These are phyloP conservation scores for Gavia stellata DNA, from an alignment of 2,113 vertebrate genomes.

Conservation along the genomic window DNA sequence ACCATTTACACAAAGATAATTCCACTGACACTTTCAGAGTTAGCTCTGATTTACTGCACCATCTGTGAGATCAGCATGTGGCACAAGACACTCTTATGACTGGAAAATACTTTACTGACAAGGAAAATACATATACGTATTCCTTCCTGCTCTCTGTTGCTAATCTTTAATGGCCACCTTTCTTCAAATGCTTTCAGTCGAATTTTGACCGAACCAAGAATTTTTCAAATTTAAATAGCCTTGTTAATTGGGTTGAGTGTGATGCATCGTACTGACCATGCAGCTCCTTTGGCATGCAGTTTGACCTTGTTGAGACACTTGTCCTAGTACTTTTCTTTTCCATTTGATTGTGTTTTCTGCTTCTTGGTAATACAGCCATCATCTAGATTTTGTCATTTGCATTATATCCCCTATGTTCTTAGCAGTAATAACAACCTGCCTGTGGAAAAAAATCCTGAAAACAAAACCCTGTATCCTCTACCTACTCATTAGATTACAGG, in stretches of 20 bases:
- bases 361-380: background rate
- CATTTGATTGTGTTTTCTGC: background rate
- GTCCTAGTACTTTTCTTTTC: background rate
- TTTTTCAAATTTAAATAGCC: background rate
- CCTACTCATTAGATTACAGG: background rate
- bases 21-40: slow-evolving; percentile 22
- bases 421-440: background rate
- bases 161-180: background rate
- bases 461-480: background rate
- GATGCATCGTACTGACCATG: background rate
- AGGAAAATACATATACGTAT: background rate
- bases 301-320: background rate
- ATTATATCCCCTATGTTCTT: background rate
- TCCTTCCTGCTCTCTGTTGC: background rate
- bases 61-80: slow-evolving; percentile 27
- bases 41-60: slow-evolving; percentile 47
- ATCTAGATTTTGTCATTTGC: slow-evolving; percentile 1
- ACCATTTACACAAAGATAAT: slow-evolving; percentile 27
- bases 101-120: slow-evolving; percentile 41
- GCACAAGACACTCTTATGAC: slow-evolving; percentile 31
- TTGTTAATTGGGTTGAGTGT: background rate
- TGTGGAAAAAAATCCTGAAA: background rate
- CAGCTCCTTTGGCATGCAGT: background rate
- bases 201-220: background rate
- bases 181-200: background rate